These are phyloP conservation scores for Eristalinus sepulchralis DNA, from an alignment of 2,888 invertebrate species.

Conservation along the genomic window DNA sequence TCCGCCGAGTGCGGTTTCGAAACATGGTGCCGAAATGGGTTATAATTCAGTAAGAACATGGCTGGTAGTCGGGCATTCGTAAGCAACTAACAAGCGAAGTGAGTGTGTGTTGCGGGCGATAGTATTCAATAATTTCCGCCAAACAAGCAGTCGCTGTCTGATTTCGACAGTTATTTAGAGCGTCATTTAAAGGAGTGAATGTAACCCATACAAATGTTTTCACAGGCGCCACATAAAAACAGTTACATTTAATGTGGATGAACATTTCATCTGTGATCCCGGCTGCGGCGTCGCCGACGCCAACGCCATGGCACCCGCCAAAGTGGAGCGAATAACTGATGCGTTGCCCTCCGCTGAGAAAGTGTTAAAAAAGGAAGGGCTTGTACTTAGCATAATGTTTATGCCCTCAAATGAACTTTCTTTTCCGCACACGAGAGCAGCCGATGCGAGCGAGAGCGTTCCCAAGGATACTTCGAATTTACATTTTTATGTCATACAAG, in stretches of 20 bases:
- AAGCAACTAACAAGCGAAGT: slow-evolving; percentile 12
- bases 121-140: slow-evolving; percentile 63
- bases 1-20: slow-evolving; percentile 8
- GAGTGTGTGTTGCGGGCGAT: slow-evolving; percentile 14
- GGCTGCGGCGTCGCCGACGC: slow-evolving; percentile 3
- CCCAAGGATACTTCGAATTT: slow-evolving; percentile 62
- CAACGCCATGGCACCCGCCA: slow-evolving; percentile 17
- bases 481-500: slow-evolving; percentile 70
- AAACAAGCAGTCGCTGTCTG: slow-evolving; percentile 46
- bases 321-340: slow-evolving; percentile 51
- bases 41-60: slow-evolving; percentile 48
- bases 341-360: slow-evolving; percentile 37
- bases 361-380: slow-evolving; percentile 57
- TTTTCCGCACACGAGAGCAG: slow-evolving; percentile 20
- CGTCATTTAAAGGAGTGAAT: slow-evolving; percentile 41
- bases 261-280: slow-evolving; percentile 60
- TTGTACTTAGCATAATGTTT: slow-evolving; percentile 62
- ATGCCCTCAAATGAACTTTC: slow-evolving; percentile 62
- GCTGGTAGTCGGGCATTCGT: background rate
- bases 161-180: slow-evolving; percentile 52
- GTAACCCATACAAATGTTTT: slow-evolving; percentile 38
- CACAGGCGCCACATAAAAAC: slow-evolving; percentile 66
- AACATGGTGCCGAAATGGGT: slow-evolving; percentile 41
- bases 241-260: slow-evolving; percentile 64
- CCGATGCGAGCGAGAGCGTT: slow-evolving; percentile 5